Conservation (phyloP, 2,797 vertebrate species). For the Falco peregrinus region DNA sequence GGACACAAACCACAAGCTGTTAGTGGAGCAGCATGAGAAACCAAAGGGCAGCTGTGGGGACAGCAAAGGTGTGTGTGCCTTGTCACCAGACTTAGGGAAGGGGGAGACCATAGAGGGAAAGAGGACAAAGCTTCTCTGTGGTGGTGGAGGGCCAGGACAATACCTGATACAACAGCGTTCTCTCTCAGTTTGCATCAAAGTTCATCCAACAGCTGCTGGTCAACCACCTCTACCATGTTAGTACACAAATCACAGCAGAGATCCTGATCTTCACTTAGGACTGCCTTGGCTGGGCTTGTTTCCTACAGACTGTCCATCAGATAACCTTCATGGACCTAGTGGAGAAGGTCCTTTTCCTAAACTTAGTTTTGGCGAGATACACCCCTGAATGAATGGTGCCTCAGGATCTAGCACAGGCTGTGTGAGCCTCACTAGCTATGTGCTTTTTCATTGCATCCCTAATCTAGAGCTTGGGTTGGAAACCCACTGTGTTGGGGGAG, state of each 20-base stretch:
- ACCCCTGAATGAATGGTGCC: neutral
- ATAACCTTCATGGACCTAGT: neutral
- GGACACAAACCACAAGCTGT: neutral
- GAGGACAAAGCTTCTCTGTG: neutral
- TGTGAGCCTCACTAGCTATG: neutral
- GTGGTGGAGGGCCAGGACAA: neutral
- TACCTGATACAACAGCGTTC: too few species aligned
- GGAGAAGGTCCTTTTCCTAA: neutral
- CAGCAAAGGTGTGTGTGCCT: neutral
- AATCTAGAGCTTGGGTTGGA: neutral
- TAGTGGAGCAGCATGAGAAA: neutral
- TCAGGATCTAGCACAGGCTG: neutral
- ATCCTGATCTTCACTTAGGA: neutral
- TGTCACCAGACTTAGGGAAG: neutral
- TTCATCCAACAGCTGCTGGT: neutral
- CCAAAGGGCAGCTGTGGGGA: neutral
- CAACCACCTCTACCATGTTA: neutral
- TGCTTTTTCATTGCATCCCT: neutral
- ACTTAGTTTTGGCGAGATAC: neutral
- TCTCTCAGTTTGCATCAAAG: neutral
- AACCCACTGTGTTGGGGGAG: accelerated
- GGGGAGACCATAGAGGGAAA: neutral
- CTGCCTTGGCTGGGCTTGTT: neutral
- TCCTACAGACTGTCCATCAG: neutral
- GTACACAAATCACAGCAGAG: neutral